phyloP scores from a whole-genome alignment of 2,888 invertebrate genomes.

The Rhyacophila evoluta region DNA sequence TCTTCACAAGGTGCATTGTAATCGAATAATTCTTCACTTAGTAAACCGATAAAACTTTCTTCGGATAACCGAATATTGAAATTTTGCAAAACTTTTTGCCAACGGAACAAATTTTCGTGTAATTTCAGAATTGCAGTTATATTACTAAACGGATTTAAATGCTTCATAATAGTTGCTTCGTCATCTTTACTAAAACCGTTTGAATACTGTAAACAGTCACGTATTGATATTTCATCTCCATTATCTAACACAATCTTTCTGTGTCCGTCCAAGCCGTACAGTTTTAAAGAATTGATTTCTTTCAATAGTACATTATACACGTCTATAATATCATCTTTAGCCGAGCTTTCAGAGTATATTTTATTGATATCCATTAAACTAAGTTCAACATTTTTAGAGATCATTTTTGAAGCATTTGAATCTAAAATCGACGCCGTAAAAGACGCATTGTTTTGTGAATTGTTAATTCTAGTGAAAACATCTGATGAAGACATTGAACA shows the following conservation, averaged over 20 bases:
- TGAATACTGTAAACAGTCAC: neutral
- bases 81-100: conserved; percentile 34
- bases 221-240: conserved; percentile 35
- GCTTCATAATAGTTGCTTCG: conserved; percentile 29
- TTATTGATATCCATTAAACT: conserved; percentile 36
- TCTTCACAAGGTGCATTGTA: conserved; percentile 8
- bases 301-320: conserved; percentile 13
- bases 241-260: conserved; percentile 38
- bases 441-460: conserved; percentile 26
- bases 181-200: conserved; percentile 16
- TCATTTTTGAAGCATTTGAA: conserved; percentile 35
- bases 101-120: conserved; percentile 5
- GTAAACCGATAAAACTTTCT: neutral
- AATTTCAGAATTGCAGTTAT: conserved; percentile 16
- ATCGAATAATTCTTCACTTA: neutral
- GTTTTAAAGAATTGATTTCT: conserved; percentile 30
- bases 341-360: conserved; percentile 35
- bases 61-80: neutral
- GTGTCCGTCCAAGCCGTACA: conserved; percentile 33
- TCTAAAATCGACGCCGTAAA: conserved; percentile 23
- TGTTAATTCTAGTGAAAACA: neutral
- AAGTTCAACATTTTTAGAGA: neutral
- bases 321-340: conserved; percentile 37
- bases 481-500: neutral
- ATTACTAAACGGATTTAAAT: conserved; percentile 31